Conservation (phyloP, 2,888 invertebrate genomes). For the Trisateles emortualis region DNA sequence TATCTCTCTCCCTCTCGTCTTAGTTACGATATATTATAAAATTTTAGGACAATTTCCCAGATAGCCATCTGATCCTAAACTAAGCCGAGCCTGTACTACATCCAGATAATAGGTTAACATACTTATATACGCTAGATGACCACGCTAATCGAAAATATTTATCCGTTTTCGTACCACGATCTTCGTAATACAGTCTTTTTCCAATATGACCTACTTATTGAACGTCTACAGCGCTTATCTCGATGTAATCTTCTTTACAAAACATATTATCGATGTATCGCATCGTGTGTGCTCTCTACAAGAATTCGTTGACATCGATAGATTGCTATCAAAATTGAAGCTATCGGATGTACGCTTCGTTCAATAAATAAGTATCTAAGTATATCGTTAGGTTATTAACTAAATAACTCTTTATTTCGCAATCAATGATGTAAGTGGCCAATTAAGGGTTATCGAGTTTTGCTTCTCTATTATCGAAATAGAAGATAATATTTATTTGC, state of each 20-base stretch:
- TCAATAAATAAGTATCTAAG: conserved; percentile 25
- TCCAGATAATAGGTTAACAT: no score
- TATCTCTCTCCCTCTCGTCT: no score
- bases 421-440: conserved; percentile 6
- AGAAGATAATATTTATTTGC: neutral
- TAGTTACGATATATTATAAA: no score
- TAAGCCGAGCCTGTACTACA: no score
- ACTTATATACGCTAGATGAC: no score
- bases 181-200: neutral
- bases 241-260: conserved; percentile 3
- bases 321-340: conserved; percentile 35
- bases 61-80: no score
- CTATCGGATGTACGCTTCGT: conserved; percentile 18
- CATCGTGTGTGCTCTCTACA: conserved; percentile 13
- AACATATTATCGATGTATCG: conserved; percentile 9
- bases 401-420: conserved; percentile 19
- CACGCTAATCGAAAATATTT: no score
- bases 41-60: no score
- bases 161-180: neutral
- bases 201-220: neutral
- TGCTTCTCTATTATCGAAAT: conserved; percentile 1
- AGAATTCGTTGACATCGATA: conserved; percentile 28
- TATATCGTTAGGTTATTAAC: conserved; percentile 23
- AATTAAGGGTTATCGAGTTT: conserved; percentile 14
- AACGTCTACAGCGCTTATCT: conserved; percentile 14